Base-by-base conservation (phyloP, 53 echinoderm and acorn worm genomes). In the Stichopus horrens region DNA sequence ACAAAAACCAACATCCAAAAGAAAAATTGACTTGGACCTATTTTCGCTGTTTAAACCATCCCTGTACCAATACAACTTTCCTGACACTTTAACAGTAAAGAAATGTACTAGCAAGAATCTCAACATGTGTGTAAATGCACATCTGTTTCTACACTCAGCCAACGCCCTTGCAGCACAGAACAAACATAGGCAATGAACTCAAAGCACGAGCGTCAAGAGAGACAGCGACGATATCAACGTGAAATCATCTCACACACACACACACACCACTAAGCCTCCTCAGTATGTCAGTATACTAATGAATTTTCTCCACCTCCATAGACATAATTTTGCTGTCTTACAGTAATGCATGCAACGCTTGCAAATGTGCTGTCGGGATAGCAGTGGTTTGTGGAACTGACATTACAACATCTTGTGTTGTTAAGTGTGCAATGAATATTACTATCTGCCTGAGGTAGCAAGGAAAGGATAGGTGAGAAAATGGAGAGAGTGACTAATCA, bases 241-340 rank as follows among this genome's bases (percentile, higher is more conserved):
- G 11, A 76, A 52, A 76, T 51, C 18, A n/a, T 8, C 53, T 6
- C 68, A 67, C 68, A 67, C 68, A 14, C n/a, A 76, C 81, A 79
- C 79, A 81, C n/a, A 56, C 57, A 21, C 56, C 8, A 16, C 53
- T 5, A 56, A 10, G 21, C 71, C 71, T 71, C 37, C 75, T 75
- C 56, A 21, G 21, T 57, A 81, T 57, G 58, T 81, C 81, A 81
- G 81, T 21, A 56, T 81, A 57, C 81, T 81, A 81, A 81, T 81
- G 21, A 81, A 81, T 81, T 56, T 81, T 57, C 57, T 81, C 81
- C 81, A 81, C 81, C 81, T 81, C 81, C 19, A 21, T 81, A 81
- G 81, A 81, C 81, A 81, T 81, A 81, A 81, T 81, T 81, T 81
- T 18, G 7, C 6, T 20, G 5, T 58, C n/a, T 57, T 81, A 55